These are phyloP conservation scores for Erynnis tages DNA, from an alignment of 2,888 invertebrate genomes.

Conservation along the genomic window DNA sequence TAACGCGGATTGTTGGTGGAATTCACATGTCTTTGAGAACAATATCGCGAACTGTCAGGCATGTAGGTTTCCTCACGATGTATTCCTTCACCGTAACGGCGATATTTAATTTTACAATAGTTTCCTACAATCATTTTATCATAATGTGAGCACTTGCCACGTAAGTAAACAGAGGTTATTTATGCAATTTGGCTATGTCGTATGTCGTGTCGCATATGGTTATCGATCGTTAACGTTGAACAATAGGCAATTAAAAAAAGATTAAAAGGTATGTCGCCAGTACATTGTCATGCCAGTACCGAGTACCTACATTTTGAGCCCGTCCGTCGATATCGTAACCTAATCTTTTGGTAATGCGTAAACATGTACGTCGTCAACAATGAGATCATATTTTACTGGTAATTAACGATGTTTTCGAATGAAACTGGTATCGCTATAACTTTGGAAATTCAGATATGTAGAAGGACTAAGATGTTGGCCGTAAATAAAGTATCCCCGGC, in stretches of 20 bases:
- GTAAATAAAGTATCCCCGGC: too few relatives aligned
- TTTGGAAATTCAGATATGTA: too few relatives aligned
- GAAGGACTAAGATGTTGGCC: too few relatives aligned
- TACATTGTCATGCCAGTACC: neutral
- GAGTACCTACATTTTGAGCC: neutral
- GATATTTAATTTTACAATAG: too few relatives aligned
- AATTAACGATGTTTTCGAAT: too few relatives aligned
- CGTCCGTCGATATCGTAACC: neutral
- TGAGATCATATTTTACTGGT: neutral
- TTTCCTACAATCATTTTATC: neutral
- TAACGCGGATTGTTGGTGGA: too few relatives aligned
- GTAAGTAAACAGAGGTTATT: neutral
- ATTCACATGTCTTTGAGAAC: too few relatives aligned
- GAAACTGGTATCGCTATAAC: too few relatives aligned
- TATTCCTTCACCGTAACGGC: too few relatives aligned
- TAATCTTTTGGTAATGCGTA: neutral
- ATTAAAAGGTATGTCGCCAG: conserved; percentile 28
- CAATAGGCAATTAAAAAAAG: conserved; percentile 33
- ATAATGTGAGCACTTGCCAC: neutral
- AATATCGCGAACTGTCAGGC: too few relatives aligned
- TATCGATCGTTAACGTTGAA: conserved; percentile 14
- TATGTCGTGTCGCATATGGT: conserved; percentile 10
- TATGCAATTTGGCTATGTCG: conserved; percentile 1
- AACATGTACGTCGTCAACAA: neutral
- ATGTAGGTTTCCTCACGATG: too few relatives aligned